Base-by-base conservation (phyloP, 2,113 vertebrate genomes). In the Sorex araneus region DNA sequence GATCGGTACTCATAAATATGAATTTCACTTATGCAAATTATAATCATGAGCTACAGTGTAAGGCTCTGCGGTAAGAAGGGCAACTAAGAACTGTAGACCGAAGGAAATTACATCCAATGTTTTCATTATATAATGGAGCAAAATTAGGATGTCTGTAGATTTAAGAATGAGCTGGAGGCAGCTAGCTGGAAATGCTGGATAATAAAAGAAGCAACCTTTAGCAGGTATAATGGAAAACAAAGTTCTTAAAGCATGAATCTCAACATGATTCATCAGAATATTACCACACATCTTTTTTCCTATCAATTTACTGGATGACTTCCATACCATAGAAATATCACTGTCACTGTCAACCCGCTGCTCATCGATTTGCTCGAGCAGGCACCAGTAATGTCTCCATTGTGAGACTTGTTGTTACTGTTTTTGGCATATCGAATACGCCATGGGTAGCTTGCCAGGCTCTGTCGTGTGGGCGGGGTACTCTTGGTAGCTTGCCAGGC, bases 21-120 rank as follows among this genome's bases (percentile, higher is more conserved):
- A 98, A 97, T 97, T 96, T 97, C 95, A 97, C 94, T 97, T 97
- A 97, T 96, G 90, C 93, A 97, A 97, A 98, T 97, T 95, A 97
- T 93, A 97, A 96, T 95, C 94, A 97, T 71, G 83, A 96, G 90
- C 91, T 95, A 96, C 91, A 95, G 91, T 95, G 78, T 89, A 94
- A 96, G 97, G 93, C 96, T 94, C 76, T 95, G 95, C 90, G 96
- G 96, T 43, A 94, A 92, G 87, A 96, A 95, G 91, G 86, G 95
- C 63, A 98, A 97, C 93, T 93, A 89, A 95, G 80, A 97, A 97
- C 91, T 92, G 92, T 54, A 95, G 94, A 97, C 95, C 94, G 87
- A 82, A 95, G 79, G 91, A 96, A 97, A 97, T 96, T 91, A 95
- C 18, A 94, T 50, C 89, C 95, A 94, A 93, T 94, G 95, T 94